phyloP scores from a whole-genome alignment of 2,797 vertebrate genomes.

The Darevskia mixta region DNA sequence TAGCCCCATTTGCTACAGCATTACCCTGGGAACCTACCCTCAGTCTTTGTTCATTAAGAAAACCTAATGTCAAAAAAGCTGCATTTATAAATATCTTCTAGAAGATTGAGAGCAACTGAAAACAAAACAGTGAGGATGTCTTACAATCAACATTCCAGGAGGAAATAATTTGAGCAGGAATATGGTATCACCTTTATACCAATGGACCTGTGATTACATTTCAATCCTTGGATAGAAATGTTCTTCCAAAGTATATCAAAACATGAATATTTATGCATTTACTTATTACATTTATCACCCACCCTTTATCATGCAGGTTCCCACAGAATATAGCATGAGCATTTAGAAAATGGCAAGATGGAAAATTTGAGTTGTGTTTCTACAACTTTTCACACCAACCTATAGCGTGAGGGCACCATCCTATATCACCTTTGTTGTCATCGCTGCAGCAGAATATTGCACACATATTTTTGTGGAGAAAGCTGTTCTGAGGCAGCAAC shows the following conservation, averaged over 20 bases:
- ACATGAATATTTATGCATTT: not conserved
- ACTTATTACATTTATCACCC: not conserved
- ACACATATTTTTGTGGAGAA: not conserved
- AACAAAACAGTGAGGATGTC: not conserved
- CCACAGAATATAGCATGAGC: not conserved
- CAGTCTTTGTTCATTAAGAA: conserved; percentile 14
- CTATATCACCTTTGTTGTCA: not conserved
- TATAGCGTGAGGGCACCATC: not conserved
- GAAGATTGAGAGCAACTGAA: not conserved
- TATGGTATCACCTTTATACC: not conserved
- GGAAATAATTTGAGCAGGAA: not conserved
- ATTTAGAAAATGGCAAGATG: not conserved
- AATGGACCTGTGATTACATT: not conserved
- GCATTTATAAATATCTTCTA: not conserved
- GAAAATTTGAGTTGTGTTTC: not conserved
- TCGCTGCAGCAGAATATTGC: not conserved
- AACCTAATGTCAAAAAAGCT: not conserved
- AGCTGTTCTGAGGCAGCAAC: not conserved
- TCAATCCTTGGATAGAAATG: not conserved
- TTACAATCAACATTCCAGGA: not conserved
- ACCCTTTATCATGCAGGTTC: not conserved
- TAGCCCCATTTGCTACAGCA: conserved; percentile 17
- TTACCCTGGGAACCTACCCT: not conserved
- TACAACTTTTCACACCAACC: not conserved
- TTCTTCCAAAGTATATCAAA: not conserved